Evolutionary conservation across 35 echinoderm and acorn worm genomes (phyloP), one percentile per base, ranked within the genome.

Genomic region (Lytechinus variegatus): DNA sequence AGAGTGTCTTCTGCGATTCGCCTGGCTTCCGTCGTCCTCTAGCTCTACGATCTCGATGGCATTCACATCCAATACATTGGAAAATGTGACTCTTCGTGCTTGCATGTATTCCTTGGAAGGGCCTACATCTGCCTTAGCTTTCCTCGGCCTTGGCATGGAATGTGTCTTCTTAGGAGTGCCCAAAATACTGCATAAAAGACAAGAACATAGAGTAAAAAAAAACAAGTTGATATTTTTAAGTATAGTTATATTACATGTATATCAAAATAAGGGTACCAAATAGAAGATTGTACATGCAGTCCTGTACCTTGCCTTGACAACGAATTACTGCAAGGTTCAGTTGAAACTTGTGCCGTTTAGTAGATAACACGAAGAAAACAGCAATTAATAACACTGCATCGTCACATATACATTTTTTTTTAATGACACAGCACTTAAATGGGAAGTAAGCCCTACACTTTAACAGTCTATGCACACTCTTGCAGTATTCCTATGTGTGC

Each of bases 41-140:
- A 53, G 29, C 92, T 57, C 92, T 27, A 93, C n/a, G 8, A 19
- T 27, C 12, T 93, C 92, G 28, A 27, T 55, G 52, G 92, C 92
- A 12, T 93, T 57, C 92, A 93, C 92, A 55, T 93, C 92, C 92
- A 93, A 93, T 3, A 93, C 53, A 28, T 93, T 93, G 54, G 92
- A 93, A 54, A 93, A 93, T 3, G 92, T 93, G 53, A 93, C 92
- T 53, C 92, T 33, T 24, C 92, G 9, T 24, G 28, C 57, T 54
- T 93, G n/a, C 92, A 93, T 10, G 92, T 93, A 93, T 54, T 33
- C 92, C 13, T 54, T 57, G 11, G 92, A 57, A 55, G 92, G 92
- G 27, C 14, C 92, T 9, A 93, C 9, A 54, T 54, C 53, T 2
- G 28, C n/a, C 27, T 93, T 93, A 13, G 92, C 92, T 24, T 93